Percentiles rank a stretch among this genome's conserved stretches.
Evolutionary conservation across 2,888 invertebrate species (phyloP).

Genomic region (Argynnis bischoffii): DNA sequence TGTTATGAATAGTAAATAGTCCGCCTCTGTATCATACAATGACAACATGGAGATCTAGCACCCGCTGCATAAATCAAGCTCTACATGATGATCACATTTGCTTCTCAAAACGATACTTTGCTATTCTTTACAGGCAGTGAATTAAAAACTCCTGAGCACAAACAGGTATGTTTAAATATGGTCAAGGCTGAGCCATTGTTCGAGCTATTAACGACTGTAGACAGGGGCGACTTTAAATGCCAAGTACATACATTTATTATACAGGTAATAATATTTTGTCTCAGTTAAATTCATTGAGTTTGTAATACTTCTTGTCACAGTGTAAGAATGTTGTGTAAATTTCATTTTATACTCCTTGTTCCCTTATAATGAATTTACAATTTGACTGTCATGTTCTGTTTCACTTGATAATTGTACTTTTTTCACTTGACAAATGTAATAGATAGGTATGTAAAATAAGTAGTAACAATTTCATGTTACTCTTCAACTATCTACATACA

Average conservation of each 20-base stretch:
- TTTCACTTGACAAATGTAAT: no score
- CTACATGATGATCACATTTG: conserved; percentile 10
- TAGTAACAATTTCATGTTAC: no score
- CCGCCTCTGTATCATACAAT: conserved; percentile 9
- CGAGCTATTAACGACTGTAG: conserved; percentile 22
- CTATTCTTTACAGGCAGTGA: conserved; percentile 21
- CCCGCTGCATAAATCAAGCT: conserved; percentile 22
- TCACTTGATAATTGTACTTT: no score
- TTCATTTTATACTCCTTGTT: background rate
- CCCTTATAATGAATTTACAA: conserved; percentile 1
- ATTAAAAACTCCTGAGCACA: conserved; percentile 22
- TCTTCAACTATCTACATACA: no score
- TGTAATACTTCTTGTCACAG: conserved; percentile 1
- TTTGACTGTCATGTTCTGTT: background rate
- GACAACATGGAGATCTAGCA: conserved; percentile 13
- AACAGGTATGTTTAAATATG: conserved; percentile 35
- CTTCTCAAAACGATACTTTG: conserved; percentile 7
- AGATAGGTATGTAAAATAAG: no score
- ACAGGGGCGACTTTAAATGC: conserved; percentile 24
- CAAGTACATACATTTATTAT: conserved; percentile 29
- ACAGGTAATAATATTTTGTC: conserved; percentile 21
- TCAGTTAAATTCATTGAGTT: conserved; percentile 20
- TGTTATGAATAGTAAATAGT: conserved; percentile 12
- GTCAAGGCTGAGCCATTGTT: conserved; percentile 33
- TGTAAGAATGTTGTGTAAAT: conserved; percentile 6